These are phyloP conservation scores for Mystacides longicornis DNA, from an alignment of 2,888 invertebrate species.

Conservation along the genomic window DNA sequence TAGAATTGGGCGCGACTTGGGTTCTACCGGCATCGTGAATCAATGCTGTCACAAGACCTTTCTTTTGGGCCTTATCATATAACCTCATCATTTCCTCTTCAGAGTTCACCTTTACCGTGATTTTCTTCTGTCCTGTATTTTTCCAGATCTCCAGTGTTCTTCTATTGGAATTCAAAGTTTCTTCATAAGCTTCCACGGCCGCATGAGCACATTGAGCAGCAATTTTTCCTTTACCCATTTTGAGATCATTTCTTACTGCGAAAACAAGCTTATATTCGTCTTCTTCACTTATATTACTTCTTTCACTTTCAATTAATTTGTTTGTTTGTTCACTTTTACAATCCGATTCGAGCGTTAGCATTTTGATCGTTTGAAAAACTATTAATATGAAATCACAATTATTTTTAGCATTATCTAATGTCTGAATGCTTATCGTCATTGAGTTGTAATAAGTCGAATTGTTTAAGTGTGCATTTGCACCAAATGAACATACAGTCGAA, in stretches of 20 bases:
- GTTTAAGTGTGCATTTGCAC: too few species aligned
- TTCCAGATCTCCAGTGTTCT: slow-evolving; percentile 53
- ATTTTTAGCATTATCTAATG: too few species aligned
- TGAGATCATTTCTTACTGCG: slow-evolving; percentile 80
- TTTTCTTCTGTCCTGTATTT: slow-evolving; percentile 75
- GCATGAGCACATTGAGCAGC: slow-evolving; percentile 94
- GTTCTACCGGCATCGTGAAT: slow-evolving; percentile 91
- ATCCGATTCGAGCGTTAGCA: too few species aligned
- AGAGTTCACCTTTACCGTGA: slow-evolving; percentile 74
- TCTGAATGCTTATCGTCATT: too few species aligned
- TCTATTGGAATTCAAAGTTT: slow-evolving; percentile 55
- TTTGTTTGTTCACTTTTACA: too few species aligned
- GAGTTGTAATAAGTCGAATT: too few species aligned
- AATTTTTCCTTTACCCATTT: slow-evolving; percentile 93
- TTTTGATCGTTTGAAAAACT: too few species aligned
- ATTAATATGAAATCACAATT: too few species aligned
- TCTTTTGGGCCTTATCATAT: slow-evolving; percentile 57
- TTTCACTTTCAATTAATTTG: too few species aligned
- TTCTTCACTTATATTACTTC: slow-evolving; percentile 9
- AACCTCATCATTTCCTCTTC: slow-evolving; percentile 66
- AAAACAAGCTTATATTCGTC: slow-evolving; percentile 73
- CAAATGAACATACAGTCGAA: too few species aligned
- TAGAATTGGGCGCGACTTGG: slow-evolving; percentile 81
- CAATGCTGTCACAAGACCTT: slow-evolving; percentile 64
- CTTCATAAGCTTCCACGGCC: slow-evolving; percentile 79